Percentiles rank a stretch among this genome's conserved stretches.
phyloP scores from a whole-genome alignment of 2,888 invertebrate genomes.

The Phasia obesa region DNA sequence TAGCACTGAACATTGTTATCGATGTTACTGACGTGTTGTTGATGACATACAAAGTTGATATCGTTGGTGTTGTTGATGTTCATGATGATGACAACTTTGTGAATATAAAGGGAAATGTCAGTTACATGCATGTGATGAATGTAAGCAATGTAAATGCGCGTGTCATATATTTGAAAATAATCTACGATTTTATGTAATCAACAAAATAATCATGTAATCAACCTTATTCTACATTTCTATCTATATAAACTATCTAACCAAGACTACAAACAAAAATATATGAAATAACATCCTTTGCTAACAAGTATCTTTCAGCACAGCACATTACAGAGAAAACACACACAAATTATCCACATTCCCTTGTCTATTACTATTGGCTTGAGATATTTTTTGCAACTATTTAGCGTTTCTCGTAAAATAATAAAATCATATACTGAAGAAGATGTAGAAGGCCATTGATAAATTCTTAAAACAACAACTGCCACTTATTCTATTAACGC shows the following conservation, averaged over 20 bases:
- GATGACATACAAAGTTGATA: slow-evolving; percentile 10
- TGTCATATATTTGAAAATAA: slow-evolving; percentile 31
- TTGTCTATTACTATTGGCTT: slow-evolving; percentile 16
- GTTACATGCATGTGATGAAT: neutral
- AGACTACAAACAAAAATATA: neutral
- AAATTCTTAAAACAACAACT: slow-evolving; percentile 13
- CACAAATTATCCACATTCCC: neutral
- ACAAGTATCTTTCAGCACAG: slow-evolving; percentile 25
- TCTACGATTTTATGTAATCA: slow-evolving; percentile 36
- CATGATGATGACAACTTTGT: slow-evolving; percentile 7
- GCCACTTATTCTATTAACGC: neutral
- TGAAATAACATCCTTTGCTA: slow-evolving; percentile 35
- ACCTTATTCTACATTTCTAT: neutral
- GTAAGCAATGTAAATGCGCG: neutral
- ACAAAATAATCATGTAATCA: neutral
- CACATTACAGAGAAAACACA: neutral
- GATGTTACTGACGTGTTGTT: slow-evolving; percentile 1
- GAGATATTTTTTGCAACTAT: neutral
- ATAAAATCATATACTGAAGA: slow-evolving; percentile 5
- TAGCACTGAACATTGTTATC: slow-evolving; percentile 23
- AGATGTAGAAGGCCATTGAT: neutral
- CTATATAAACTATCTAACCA: too few relatives aligned
- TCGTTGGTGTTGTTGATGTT: neutral
- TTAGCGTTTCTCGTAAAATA: neutral
- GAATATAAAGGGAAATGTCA: neutral